These are phyloP conservation scores for Lophura nycthemera DNA, from an alignment of 2,113 vertebrate genomes.

Conservation along the genomic window DNA sequence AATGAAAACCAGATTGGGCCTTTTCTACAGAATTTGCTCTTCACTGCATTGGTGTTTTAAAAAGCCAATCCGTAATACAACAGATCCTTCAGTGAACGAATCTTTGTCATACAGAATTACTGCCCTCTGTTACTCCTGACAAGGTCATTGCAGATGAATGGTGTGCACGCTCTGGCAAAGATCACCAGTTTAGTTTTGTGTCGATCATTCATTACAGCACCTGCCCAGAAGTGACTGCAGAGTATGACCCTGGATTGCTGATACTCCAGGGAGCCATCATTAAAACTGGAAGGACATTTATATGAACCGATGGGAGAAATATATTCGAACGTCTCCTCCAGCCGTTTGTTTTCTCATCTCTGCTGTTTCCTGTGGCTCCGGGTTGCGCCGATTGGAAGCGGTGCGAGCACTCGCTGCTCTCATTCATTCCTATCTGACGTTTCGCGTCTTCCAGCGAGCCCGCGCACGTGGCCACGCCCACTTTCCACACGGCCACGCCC, in stretches of 20 bases:
- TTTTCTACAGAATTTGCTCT: background rate
- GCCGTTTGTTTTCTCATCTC: background rate
- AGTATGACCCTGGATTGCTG: rapidly evolving
- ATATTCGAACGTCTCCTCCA: background rate
- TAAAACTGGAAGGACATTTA: background rate
- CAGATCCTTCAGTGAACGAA: background rate
- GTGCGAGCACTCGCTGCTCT: too few relatives aligned
- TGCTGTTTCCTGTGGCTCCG: background rate
- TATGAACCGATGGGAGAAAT: background rate
- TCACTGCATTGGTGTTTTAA: background rate
- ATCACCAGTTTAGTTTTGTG: background rate
- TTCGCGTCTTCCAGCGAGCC: too few relatives aligned
- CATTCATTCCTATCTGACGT: too few relatives aligned
- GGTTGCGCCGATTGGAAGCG: rapidly evolving
- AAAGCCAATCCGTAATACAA: background rate
- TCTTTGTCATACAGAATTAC: background rate
- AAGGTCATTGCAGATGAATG: background rate
- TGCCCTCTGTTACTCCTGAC: background rate
- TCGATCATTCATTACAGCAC: background rate
- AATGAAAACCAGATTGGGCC: background rate
- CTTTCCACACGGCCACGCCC: too few relatives aligned
- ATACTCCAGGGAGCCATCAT: background rate
- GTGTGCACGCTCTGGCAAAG: background rate
- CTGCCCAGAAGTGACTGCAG: background rate
- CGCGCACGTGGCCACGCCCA: too few relatives aligned